These are phyloP conservation scores for Danio rerio DNA, from an alignment of 2,113 vertebrate species.

Conservation along the genomic window GRCz12tu NC_133192.1:15619001-15619500, in stretches of 20 bases:
- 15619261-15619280: not conserved
- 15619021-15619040: not conserved
- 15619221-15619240: not conserved
- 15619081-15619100: not conserved
- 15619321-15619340: not conserved
- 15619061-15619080: not conserved
- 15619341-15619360: not conserved
- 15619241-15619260: not conserved
- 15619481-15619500: not conserved
- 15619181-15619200: not conserved
- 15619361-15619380: slow-evolving; percentile 21
- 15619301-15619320: not conserved
- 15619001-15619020: slow-evolving; percentile 26
- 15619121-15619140: slow-evolving; percentile 3
- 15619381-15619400: not conserved
- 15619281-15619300: not conserved
- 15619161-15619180: not conserved
- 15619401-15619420: not conserved
- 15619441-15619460: not conserved
- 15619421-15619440: not conserved
- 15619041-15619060: not conserved
- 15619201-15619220: not conserved
- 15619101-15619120: not conserved
- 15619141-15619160: not conserved
- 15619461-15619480: not conserved